These are phyloP conservation scores for Gallinago media DNA, from an alignment of 2,113 vertebrate species.

Conservation along the genomic window DNA sequence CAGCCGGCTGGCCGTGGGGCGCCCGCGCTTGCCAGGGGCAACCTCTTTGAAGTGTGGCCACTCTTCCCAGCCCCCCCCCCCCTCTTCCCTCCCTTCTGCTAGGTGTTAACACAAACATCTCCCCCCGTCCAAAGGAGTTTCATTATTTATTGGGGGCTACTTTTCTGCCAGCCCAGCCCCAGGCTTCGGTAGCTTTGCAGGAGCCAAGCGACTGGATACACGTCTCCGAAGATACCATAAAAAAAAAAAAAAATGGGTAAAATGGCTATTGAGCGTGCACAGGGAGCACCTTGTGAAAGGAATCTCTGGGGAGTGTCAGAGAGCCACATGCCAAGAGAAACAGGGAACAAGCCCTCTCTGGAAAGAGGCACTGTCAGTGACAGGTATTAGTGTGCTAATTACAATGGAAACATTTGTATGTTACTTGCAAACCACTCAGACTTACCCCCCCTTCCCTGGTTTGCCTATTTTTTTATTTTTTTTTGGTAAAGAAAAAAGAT, in stretches of 20 bases:
- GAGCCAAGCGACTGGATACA: constrained; percentile 26
- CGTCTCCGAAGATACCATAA: constrained; percentile 36
- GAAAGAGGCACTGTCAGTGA: constrained; percentile 11
- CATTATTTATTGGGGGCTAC: constrained; percentile 43
- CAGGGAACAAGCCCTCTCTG: neutral
- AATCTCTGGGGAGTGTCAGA: constrained; percentile 8
- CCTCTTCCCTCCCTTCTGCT: neutral
- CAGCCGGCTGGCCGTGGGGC: neutral
- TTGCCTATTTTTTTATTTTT: neutral
- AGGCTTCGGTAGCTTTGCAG: constrained; percentile 20
- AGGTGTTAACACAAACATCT: constrained; percentile 54
- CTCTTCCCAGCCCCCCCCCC: neutral
- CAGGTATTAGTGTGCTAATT: neutral
- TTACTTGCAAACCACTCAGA: neutral
- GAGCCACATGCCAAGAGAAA: neutral
- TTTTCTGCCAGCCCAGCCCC: neutral
- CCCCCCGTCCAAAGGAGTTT: neutral
- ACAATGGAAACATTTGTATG: constrained; percentile 36
- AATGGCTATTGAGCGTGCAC: neutral
- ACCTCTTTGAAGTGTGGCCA: constrained; percentile 15
- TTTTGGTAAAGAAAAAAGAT: neutral
- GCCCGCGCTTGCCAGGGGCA: neutral
- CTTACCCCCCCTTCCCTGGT: neutral
- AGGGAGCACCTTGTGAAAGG: neutral
- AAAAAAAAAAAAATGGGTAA: neutral